Base-by-base conservation (phyloP, 2,888 invertebrate species). In the Saturnia pavonia region DNA sequence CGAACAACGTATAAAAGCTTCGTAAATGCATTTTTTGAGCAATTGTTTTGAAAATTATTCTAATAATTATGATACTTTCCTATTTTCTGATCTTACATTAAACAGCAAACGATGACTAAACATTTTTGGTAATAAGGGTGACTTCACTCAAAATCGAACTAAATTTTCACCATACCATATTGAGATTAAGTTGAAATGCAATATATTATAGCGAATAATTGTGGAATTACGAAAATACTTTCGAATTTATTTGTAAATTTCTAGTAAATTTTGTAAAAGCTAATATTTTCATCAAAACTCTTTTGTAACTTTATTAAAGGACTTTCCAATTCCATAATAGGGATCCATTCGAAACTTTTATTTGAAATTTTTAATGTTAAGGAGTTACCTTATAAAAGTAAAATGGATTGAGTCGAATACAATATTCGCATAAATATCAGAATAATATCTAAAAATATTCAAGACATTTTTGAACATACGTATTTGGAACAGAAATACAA, bases 391-490 rank as follows among this genome's bases (percentile, higher is more conserved):
- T 27, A 4, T 60, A 27, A 60, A 60, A 60, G 27, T 27, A 1
- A 60, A 60, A 60, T 16, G 57, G 27, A 60, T 60, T 60, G 27
- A 27, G 25, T 60, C 27, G 25, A 60, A 60, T 25, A 60, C 6
- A 60, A 60, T 14, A 60, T 54, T 54, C 54, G 9, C 25, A 25
- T 14, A 25, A 60, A 60, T 60, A 25, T 60, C 4, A 11, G 12
- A 60, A 60, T n/a, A n/a, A n/a, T n/a, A n/a, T 14, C 25, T 51
- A 60, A 25, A 60, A 60, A 60, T 60, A 27, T 60, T 60, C 14
- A 4, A 27, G 57, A 14, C 25, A 60, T 60, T 27, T 60, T 27
- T 14, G 2, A 27, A 16, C 34, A 34, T 34, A 34, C 34, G 9
- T 25, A 25, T 57, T 57, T 57, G 11, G 25, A 60, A 60, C 27